A percentile compares a stretch with the other conserved stretches of the same genome.
Evolutionary conservation across 2,888 invertebrate species (phyloP).

Genomic region (Limnephilus auricula): DNA sequence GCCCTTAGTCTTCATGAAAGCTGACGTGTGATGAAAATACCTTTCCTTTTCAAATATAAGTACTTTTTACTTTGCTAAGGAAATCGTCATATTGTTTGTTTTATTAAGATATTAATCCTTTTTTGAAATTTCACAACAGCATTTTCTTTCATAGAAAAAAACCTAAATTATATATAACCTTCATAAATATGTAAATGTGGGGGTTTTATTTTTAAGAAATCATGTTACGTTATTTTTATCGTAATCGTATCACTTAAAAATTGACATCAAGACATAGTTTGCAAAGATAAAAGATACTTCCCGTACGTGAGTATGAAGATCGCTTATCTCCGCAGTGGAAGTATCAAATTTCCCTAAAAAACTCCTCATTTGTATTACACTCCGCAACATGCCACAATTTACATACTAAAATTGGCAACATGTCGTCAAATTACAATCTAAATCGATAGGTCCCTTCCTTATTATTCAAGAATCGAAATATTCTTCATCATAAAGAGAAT

Average conservation of each 20-base stretch:
- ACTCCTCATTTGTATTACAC: not conserved
- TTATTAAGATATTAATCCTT: too few species aligned
- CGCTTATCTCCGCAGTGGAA: not conserved
- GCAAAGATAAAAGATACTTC: not conserved
- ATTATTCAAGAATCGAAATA: constrained; percentile 33
- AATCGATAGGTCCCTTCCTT: constrained; percentile 8
- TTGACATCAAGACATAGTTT: not conserved
- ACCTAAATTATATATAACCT: not conserved
- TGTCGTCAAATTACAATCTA: not conserved
- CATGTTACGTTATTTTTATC: too few species aligned
- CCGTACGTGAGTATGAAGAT: not conserved
- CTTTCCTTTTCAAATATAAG: not conserved
- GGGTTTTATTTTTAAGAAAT: too few species aligned
- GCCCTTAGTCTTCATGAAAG: not conserved
- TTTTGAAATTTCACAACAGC: not conserved
- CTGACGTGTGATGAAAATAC: not conserved
- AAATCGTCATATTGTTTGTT: too few species aligned
- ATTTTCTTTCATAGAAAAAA: not conserved
- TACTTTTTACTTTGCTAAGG: too few species aligned
- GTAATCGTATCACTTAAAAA: too few species aligned
- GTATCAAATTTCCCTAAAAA: not conserved
- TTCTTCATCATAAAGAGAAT: not conserved
- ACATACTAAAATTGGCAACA: not conserved
- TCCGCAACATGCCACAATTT: not conserved
- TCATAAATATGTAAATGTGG: too few species aligned